Evolutionary conservation across 2,113 vertebrate genomes (phyloP).

Genomic region (Lasiurus cinereus): DNA sequence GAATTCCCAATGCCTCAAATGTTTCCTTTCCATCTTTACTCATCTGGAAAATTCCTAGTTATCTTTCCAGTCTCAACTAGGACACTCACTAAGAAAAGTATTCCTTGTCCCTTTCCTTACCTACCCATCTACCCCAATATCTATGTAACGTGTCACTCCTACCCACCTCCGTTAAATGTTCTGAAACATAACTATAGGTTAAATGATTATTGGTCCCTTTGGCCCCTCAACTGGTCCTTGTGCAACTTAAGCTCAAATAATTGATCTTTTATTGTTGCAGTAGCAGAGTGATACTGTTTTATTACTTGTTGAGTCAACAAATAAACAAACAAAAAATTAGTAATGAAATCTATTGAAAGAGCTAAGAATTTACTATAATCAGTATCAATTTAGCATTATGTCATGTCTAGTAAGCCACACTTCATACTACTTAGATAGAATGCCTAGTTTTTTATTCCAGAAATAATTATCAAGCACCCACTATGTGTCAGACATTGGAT

Average conservation of each 20-base stretch:
- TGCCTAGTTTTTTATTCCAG: not conserved
- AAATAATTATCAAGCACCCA: not conserved
- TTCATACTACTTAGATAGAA: not conserved
- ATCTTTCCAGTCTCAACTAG: not conserved
- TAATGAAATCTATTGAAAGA: not conserved
- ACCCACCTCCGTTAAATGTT: not conserved
- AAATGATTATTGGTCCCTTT: not conserved
- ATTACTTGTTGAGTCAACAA: not conserved
- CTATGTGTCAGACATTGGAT: not conserved
- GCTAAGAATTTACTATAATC: not conserved
- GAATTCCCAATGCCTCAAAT: not conserved
- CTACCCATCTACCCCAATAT: no score
- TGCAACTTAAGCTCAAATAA: not conserved
- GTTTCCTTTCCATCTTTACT: not conserved
- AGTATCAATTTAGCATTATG: not conserved
- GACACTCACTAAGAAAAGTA: not conserved
- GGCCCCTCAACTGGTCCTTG: not conserved
- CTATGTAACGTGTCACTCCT: not conserved
- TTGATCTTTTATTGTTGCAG: not conserved
- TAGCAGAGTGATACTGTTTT: not conserved
- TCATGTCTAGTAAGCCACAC: not conserved
- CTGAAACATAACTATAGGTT: accelerated
- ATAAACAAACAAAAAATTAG: not conserved
- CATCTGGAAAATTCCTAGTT: not conserved
- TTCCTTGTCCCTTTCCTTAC: not conserved